Percentiles rank a stretch among this genome's conserved stretches.
Conservation (phyloP, 2,797 vertebrate genomes). For the Heteromormyrus szaboi region DNA sequence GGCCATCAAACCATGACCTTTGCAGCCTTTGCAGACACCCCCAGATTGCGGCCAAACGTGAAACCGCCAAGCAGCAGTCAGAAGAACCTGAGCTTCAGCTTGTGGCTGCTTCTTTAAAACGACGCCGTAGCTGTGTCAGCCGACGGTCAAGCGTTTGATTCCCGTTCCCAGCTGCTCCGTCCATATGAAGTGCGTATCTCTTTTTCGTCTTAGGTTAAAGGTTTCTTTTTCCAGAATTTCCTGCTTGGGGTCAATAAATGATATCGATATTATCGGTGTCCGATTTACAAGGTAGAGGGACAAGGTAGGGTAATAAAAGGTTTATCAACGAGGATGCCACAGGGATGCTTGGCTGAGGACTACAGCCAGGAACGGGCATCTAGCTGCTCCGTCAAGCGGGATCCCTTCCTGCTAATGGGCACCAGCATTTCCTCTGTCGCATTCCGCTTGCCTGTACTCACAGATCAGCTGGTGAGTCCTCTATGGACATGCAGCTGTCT, state of each 20-base stretch:
- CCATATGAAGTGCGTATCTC: neutral
- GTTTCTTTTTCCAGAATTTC: neutral
- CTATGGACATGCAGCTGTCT: neutral
- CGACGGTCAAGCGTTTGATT: neutral
- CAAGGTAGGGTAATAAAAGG: neutral
- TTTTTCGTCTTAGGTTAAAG: neutral
- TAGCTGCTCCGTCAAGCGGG: neutral
- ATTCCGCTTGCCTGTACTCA: neutral
- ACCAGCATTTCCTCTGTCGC: neutral
- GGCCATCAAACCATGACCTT: neutral
- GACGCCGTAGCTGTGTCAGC: neutral
- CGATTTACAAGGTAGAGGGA: neutral
- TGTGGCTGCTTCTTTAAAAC: neutral
- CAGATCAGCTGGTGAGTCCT: neutral
- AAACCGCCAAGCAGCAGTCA: neutral
- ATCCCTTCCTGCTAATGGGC: neutral
- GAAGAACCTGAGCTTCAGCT: neutral
- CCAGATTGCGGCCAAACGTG: neutral
- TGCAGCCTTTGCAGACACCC: neutral
- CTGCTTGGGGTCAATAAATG: neutral
- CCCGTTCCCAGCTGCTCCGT: neutral
- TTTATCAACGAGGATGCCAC: neutral
- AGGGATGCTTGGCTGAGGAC: neutral
- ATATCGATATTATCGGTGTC: neutral
- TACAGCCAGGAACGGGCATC: neutral